phyloP scores from a whole-genome alignment of 92 coral and sea anemone genomes.

The Plumapathes pennacea region DNA sequence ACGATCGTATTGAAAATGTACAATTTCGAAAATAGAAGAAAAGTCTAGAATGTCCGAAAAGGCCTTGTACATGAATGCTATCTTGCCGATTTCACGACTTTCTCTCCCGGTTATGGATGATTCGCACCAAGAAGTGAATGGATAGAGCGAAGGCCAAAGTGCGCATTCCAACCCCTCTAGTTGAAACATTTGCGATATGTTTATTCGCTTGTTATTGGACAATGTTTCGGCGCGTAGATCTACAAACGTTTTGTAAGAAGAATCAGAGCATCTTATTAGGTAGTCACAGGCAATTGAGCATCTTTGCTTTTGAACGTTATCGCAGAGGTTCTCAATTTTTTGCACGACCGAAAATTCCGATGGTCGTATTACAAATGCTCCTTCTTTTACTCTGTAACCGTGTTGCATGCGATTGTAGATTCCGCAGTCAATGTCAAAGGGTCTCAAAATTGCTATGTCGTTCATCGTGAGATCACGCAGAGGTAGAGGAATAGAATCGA shows the following conservation, averaged over 20 bases:
- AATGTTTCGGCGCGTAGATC: background rate
- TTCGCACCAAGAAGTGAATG: conserved; percentile 16
- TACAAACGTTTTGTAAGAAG: background rate
- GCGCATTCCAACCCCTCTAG: conserved; percentile 13
- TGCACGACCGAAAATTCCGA: background rate
- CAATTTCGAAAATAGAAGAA: conserved; percentile 2
- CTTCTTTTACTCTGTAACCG: conserved; percentile 4
- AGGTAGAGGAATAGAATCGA: background rate
- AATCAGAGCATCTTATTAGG: background rate
- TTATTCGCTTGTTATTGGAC: background rate
- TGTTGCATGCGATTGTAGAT: background rate
- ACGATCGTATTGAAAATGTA: conserved; percentile 16
- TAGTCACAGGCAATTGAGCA: background rate
- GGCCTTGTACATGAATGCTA: background rate
- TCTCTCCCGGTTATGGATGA: background rate
- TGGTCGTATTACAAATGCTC: background rate
- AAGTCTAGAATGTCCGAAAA: conserved; percentile 5
- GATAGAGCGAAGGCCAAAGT: conserved; percentile 11
- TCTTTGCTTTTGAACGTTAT: background rate
- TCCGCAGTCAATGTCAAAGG: conserved; percentile 1
- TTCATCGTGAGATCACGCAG: background rate
- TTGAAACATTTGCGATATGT: background rate
- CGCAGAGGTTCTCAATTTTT: background rate
- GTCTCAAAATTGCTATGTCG: background rate
- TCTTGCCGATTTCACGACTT: background rate